phyloP scores from a whole-genome alignment of 2,797 vertebrate species.

The Pelodytes ibericus region DNA sequence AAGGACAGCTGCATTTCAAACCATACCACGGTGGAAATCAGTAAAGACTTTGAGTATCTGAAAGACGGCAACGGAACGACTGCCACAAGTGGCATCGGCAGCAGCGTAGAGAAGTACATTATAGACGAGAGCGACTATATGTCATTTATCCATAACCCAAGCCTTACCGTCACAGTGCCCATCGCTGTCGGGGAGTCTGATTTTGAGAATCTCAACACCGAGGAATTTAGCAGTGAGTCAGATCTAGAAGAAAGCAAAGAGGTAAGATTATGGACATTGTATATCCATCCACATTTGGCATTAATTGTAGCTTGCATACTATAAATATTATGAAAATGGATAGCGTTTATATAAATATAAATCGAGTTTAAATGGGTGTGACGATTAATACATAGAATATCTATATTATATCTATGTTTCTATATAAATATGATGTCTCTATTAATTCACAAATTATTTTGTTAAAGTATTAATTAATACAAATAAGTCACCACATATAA shows the following conservation, averaged over 20 bases:
- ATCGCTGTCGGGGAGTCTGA: conserved; percentile 94
- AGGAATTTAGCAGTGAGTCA: conserved; percentile 92
- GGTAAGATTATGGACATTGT: conserved; percentile 75
- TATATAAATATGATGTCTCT: too few relatives aligned
- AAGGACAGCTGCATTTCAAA: conserved; percentile 85
- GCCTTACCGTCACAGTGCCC: conserved; percentile 89
- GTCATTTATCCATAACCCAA: conserved; percentile 91
- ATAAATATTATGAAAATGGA: too few relatives aligned
- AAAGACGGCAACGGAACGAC: conserved; percentile 85
- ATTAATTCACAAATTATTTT: too few relatives aligned
- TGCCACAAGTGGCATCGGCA: conserved; percentile 83
- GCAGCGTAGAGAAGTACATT: conserved; percentile 85
- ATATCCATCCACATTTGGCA: too few relatives aligned
- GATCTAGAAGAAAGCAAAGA: conserved; percentile 84
- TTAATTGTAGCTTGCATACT: too few relatives aligned
- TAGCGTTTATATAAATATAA: too few relatives aligned
- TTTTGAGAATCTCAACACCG: conserved; percentile 93
- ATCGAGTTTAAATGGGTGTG: too few relatives aligned
- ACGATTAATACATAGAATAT: too few relatives aligned
- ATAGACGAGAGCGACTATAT: conserved; percentile 85
- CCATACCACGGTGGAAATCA: conserved; percentile 85
- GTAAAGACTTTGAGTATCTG: conserved; percentile 83
- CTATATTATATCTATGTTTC: too few relatives aligned
- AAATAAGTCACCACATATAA: too few relatives aligned
- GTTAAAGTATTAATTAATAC: too few relatives aligned